These are phyloP conservation scores for Phrynocephalus forsythii DNA, from an alignment of 2,797 vertebrate species.

Conservation along the genomic window DNA sequence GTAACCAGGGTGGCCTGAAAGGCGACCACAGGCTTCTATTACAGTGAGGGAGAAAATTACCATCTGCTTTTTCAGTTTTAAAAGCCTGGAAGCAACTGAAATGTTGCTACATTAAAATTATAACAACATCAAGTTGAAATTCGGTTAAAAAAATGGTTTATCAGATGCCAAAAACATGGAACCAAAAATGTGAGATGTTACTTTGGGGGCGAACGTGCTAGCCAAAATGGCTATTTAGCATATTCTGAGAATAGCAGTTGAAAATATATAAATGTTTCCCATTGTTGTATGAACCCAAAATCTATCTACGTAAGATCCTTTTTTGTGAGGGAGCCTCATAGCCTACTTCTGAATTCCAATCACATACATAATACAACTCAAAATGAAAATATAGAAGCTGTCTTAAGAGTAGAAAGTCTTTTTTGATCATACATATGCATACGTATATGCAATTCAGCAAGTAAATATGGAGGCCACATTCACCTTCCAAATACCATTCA, in stretches of 20 bases:
- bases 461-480: no score
- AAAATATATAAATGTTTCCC: no score
- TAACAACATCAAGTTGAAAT: background rate
- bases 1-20: constrained; percentile 14
- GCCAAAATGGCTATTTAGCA: no score
- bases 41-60: constrained; percentile 17
- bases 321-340: background rate
- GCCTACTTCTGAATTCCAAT: background rate
- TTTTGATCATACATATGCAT: no score
- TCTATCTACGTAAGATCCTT: background rate
- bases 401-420: no score
- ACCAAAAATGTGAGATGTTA: no score
- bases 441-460: no score
- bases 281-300: background rate
- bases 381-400: no score
- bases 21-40: constrained; percentile 9
- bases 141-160: background rate
- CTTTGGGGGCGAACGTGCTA: no score
- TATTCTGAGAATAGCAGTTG: no score
- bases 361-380: background rate
- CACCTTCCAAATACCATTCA: no score
- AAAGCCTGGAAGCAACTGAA: constrained; percentile 25
- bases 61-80: constrained; percentile 45
- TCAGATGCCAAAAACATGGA: no score
- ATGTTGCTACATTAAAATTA: background rate